Conservation (phyloP, 2,888 invertebrate genomes). For the Xestoiulus laeticollis region DNA sequence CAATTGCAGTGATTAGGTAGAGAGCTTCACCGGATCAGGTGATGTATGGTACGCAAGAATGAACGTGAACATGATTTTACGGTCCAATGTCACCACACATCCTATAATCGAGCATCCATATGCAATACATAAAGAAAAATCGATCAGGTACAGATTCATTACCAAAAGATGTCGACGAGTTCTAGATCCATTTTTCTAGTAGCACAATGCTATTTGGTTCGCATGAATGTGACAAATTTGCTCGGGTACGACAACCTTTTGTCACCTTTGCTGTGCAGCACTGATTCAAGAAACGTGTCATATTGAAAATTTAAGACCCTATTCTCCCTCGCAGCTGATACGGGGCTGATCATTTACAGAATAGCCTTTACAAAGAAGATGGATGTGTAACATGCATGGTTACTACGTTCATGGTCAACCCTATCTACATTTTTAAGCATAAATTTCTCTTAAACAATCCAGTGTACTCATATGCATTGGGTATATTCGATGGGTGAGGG, state of each 20-base stretch:
- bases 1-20: too few relatives aligned
- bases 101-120: neutral
- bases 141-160: constrained; percentile 8
- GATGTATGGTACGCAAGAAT: neutral
- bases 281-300: neutral
- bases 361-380: neutral
- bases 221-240: neutral
- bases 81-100: neutral
- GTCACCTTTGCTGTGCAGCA: neutral
- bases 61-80: neutral
- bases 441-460: neutral
- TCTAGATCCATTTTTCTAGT: neutral
- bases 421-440: neutral
- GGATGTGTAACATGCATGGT: neutral
- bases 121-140: neutral
- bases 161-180: neutral
- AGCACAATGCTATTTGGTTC: neutral
- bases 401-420: neutral
- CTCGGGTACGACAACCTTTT: neutral
- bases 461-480: neutral
- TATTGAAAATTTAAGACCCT: too few relatives aligned
- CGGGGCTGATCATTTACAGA: neutral
- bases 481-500: neutral
- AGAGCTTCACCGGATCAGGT: neutral
- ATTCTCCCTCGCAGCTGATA: neutral